phyloP scores from a whole-genome alignment of 2,113 vertebrate genomes.

The Triplophysa tibetana region DNA sequence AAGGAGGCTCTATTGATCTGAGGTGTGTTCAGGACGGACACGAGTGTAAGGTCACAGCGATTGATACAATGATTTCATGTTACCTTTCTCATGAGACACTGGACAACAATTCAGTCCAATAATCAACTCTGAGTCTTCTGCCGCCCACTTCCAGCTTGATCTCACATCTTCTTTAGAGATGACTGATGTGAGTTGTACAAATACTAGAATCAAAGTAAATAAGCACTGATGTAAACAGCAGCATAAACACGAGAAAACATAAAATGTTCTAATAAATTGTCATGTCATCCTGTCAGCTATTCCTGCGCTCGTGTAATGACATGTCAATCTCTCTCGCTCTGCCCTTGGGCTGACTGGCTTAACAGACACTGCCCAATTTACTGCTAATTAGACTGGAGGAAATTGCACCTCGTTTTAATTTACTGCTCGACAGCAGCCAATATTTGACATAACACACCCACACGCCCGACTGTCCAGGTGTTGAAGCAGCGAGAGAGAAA shows the following conservation, averaged over 20 bases:
- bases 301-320: slow-evolving; percentile 51
- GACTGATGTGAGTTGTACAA: too few species aligned
- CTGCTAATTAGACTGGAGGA: slow-evolving; percentile 73
- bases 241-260: not conserved
- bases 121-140: slow-evolving; percentile 15
- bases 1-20: slow-evolving; percentile 33
- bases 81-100: slow-evolving; percentile 10
- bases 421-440: slow-evolving; percentile 64
- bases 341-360: slow-evolving; percentile 59
- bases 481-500: slow-evolving; percentile 54
- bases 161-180: too few species aligned
- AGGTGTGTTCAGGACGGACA: not conserved
- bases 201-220: too few species aligned
- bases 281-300: not conserved
- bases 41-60: slow-evolving; percentile 29
- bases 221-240: too few species aligned
- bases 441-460: slow-evolving; percentile 62
- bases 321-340: slow-evolving; percentile 34
- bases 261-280: not conserved
- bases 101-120: slow-evolving; percentile 32
- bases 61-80: slow-evolving; percentile 4
- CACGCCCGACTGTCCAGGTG: slow-evolving; percentile 61
- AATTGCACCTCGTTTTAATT: slow-evolving; percentile 77
- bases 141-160: not conserved
- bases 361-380: slow-evolving; percentile 67